Evolutionary conservation across 2,113 vertebrate genomes (phyloP), one percentile per base, ranked within the genome.

Genomic region (Psammodynastes pulverulentus): DNA sequence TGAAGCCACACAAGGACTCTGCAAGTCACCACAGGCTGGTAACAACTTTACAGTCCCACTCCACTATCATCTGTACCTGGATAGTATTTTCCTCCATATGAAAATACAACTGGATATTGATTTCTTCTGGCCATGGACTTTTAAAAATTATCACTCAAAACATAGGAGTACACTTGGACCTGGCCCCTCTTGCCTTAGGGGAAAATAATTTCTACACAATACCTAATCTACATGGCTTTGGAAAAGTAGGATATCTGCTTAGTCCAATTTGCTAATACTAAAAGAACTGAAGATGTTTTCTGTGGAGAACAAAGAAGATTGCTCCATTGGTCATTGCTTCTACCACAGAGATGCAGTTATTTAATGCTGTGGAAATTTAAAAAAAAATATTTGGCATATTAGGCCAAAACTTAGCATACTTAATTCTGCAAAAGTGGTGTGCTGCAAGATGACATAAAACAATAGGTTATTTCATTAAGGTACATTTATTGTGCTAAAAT

Each of bases 31-130:
- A 43, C 49, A 91, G 53, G 29, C 53, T 54, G 90, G 90, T 93
- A 93, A 93, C 85, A 46, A 45, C 87, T 85, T 93, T 91, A 26
- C 53, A n/a, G 21, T 88, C 26, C 48, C 43, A 56, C 21, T 29
- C 45, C 23, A 29, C 72, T 88, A 5, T 72, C 89, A 67, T 53
- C 34, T 46, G 39, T 90, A 9, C 49, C n/a, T 89, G 90, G 93
- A 91, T 91, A 45, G 51, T 19, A 79, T 46, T 91, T 58, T 45
- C 62, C 13, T 23, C 34, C 58, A 58, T 46, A 45, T 29, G 91
- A 85, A 49, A 58, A 43, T 21, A 48, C n/a, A 46, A 24, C 51
- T 39, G 34, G 43, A 21, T 56, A n/a, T 21, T 58, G 91, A 89
- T 49, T 26, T 45, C 49, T 53, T 24, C 72, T 4, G 58, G 45